Base-by-base conservation (phyloP, 2,888 invertebrate species). In the Clistopyga incitator region DNA sequence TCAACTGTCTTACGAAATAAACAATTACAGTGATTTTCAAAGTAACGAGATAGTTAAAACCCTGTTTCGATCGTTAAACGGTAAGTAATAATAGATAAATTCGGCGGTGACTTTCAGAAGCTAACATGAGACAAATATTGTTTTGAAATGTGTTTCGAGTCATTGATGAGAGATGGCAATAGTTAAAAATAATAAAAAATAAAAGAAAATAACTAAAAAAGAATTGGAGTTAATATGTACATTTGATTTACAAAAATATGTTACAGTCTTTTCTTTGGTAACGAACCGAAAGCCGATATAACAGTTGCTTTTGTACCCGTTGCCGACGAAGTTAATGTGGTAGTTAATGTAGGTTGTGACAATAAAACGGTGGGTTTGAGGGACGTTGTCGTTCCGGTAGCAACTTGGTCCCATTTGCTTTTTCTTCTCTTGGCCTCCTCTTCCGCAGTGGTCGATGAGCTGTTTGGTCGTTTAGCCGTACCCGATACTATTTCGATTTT, bases 341-440 rank as follows among this genome's bases (percentile, higher is more conserved):
- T 96, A 0, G 97, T 97, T 20, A 97, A 94, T 0, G 97, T 96
- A 50, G 96, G 96, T 90, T 96, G 96, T 10, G 93, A 92, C 13
- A 97, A 94, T 10, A 97, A 94, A 1, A 96, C 95, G 0, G 96
- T 95, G 0, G 96, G 95, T 89, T 96, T 96, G 34, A 96, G 94
- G 11, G 94, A 94, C 38, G 92, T 93, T 0, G 95, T 95, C 78
- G 94, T 90, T n/a, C 95, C 94, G 67, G 96, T 94, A 2, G 96
- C 96, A 0, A 97, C 97, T 92, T 98, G 98, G 93, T 98, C 98
- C 98, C 98, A 98, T 93, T 98, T 98, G 3, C 98, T 98, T 94
- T 98, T 98, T 78, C 98, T 94, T 92, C 97, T 96, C 88, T 97
- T 97, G 18, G 94, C 93, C 83, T 97, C 97, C 54, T 97, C 97